These are phyloP conservation scores for Montifringilla adamsi DNA, from an alignment of 2,113 vertebrate genomes.

Conservation along the genomic window DNA sequence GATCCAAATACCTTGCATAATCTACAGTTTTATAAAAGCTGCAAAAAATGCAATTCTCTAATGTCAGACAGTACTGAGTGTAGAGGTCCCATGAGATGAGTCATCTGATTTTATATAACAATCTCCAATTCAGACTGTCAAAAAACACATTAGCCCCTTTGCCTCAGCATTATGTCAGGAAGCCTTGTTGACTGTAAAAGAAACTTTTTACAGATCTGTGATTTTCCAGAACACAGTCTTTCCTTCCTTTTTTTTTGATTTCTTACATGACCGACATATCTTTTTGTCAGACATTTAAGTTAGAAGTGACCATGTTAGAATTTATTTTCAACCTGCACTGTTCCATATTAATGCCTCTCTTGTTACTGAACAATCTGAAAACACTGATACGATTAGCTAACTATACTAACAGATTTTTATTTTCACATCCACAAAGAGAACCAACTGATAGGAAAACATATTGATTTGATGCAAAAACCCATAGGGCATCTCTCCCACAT, in stretches of 20 bases:
- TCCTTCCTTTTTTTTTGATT: neutral
- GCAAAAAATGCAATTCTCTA: neutral
- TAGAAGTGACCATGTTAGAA: neutral
- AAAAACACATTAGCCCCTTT: neutral
- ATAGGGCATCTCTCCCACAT: neutral
- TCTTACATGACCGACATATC: neutral
- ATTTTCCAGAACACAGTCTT: neutral
- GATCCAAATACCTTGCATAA: neutral
- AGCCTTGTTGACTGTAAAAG: neutral
- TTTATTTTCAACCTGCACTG: neutral
- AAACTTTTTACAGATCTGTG: neutral
- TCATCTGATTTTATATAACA: conserved; percentile 42
- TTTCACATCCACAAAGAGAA: neutral
- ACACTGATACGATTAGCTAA: neutral
- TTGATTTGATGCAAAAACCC: neutral
- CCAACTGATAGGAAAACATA: neutral
- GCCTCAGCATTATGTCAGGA: neutral
- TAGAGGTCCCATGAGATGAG: neutral
- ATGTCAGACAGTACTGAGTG: neutral
- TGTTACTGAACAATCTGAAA: neutral
- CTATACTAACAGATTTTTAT: neutral
- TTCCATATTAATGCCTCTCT: neutral
- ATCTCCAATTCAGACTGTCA: neutral
- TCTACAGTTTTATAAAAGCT: conserved; percentile 6
- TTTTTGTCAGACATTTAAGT: neutral